Percentiles rank a stretch among this genome's conserved stretches.
Conservation (phyloP, 2,113 vertebrate genomes). For the Pelvicachromis taeniatus region DNA sequence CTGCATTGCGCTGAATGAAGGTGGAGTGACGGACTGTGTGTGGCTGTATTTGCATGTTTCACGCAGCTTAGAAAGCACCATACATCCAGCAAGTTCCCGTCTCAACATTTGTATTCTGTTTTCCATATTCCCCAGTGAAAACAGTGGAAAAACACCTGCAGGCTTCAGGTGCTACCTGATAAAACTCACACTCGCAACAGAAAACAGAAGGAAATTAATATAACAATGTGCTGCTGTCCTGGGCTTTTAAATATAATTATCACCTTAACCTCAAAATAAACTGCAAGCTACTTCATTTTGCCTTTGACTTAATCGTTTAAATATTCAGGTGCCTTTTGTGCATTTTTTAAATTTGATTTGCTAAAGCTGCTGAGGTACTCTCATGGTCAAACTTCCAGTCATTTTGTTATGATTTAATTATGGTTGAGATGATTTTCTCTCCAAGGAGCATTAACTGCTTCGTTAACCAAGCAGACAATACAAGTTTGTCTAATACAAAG, state of each 20-base stretch:
- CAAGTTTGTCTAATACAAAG: not conserved
- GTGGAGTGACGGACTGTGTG: conserved; percentile 7
- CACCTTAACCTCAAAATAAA: not conserved
- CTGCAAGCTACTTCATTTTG: not conserved
- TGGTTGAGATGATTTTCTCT: not conserved
- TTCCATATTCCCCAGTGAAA: not conserved
- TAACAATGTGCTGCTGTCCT: not conserved
- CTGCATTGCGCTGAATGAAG: conserved; percentile 55
- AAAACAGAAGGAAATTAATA: not conserved
- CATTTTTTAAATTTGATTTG: not conserved
- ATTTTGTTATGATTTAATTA: not conserved
- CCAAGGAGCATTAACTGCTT: not conserved
- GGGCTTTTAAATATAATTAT: not conserved
- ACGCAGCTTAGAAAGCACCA: not conserved
- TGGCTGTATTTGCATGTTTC: conserved; percentile 23
- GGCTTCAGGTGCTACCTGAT: not conserved
- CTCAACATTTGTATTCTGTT: not conserved
- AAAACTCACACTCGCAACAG: not conserved
- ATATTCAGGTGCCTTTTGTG: not conserved
- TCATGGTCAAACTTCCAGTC: not conserved
- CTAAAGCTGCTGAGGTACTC: not conserved
- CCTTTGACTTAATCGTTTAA: not conserved
- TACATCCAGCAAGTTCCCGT: not conserved
- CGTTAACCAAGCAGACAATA: not conserved
- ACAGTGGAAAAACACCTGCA: not conserved